These are phyloP conservation scores for Gallinago solitaria DNA, from an alignment of 2,797 vertebrate species.

Conservation along the genomic window DNA sequence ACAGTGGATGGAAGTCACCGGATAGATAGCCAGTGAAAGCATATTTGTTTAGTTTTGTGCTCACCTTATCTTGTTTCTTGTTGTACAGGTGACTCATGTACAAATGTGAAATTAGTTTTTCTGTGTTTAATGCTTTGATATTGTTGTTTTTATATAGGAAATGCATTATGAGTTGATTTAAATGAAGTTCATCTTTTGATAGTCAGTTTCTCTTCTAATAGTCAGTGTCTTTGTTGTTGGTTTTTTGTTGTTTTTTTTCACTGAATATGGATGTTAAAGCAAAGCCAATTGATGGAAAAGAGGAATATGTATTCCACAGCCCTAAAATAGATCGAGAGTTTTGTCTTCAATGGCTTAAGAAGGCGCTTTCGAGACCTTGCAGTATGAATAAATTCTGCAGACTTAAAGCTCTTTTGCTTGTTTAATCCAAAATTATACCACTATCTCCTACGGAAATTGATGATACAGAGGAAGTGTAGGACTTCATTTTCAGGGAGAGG, in stretches of 20 bases:
- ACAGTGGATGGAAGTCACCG: neutral
- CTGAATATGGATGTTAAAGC: neutral
- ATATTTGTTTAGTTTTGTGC: neutral
- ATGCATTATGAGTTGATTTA: neutral
- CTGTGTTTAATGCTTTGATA: neutral
- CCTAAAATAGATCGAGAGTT: conserved; percentile 2
- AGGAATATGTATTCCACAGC: neutral
- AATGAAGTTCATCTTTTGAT: neutral
- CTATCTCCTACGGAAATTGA: conserved; percentile 42
- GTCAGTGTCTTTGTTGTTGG: neutral
- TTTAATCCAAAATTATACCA: conserved; percentile 40
- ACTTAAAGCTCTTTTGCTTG: conserved; percentile 4
- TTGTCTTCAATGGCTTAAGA: conserved; percentile 16
- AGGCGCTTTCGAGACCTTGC: conserved; percentile 14
- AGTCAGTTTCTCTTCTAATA: neutral
- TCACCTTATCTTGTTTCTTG: neutral
- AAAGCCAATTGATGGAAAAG: neutral
- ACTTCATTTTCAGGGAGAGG: conserved; percentile 32
- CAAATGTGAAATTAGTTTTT: neutral
- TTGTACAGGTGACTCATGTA: neutral
- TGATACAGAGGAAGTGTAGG: conserved; percentile 15
- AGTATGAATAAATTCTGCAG: conserved; percentile 33
- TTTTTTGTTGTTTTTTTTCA: neutral
- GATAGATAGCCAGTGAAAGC: neutral
- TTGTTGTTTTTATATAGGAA: neutral